Evolutionary conservation across 2,797 vertebrate genomes (phyloP).

Genomic region (Eidolon dupreanum): DNA sequence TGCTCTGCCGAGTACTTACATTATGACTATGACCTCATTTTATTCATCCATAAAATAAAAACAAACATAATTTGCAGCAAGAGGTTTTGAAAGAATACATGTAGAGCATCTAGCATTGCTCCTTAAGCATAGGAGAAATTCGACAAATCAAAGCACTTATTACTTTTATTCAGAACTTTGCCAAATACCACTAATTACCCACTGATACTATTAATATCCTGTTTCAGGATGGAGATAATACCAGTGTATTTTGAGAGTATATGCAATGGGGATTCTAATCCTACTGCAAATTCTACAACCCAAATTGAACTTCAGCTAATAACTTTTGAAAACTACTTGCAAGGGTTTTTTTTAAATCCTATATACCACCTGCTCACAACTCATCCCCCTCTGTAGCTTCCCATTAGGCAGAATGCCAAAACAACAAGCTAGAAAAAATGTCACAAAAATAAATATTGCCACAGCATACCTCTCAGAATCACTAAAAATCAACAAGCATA

Average conservation of each 20-base stretch:
- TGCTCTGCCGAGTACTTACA: neutral
- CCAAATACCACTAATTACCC: neutral
- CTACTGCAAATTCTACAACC: neutral
- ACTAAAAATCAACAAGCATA: constrained; percentile 38
- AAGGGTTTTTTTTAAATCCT: constrained; percentile 36
- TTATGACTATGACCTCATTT: neutral
- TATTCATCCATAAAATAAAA: neutral
- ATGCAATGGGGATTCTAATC: neutral
- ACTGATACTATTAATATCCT: neutral
- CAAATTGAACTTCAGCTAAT: constrained; percentile 14
- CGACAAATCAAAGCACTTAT: neutral
- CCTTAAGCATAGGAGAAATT: neutral
- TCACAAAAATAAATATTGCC: neutral
- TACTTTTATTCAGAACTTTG: constrained; percentile 11
- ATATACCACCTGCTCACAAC: constrained; percentile 45
- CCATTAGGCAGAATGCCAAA: constrained; percentile 50
- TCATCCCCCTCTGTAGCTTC: constrained; percentile 18
- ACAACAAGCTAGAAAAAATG: constrained; percentile 41
- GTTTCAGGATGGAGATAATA: neutral
- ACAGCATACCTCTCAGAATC: constrained; percentile 7
- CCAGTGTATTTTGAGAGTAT: neutral
- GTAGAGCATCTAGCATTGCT: neutral
- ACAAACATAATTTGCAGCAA: neutral
- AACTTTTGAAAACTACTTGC: constrained; percentile 8
- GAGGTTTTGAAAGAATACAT: neutral